These are phyloP conservation scores for Scomber colias DNA, from an alignment of 2,113 vertebrate genomes.

Conservation along the genomic window DNA sequence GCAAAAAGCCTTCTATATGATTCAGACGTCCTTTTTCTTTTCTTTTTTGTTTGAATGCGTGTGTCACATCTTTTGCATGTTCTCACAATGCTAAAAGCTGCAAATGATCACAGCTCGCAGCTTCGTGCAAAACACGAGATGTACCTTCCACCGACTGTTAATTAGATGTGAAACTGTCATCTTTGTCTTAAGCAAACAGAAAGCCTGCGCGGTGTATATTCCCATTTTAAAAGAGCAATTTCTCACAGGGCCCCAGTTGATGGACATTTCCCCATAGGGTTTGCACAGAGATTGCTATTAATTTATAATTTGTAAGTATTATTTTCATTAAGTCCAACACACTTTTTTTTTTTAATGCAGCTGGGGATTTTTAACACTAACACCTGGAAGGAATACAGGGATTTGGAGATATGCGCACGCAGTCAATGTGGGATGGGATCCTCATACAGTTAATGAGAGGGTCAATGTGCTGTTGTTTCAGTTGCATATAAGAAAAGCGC, in stretches of 20 bases:
- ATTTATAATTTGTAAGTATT: slow-evolving; percentile 77
- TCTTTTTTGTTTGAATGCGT: not conserved
- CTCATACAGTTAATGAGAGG: slow-evolving; percentile 63
- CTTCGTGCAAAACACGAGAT: not conserved
- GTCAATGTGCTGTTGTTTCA: slow-evolving; percentile 50
- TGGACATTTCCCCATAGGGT: slow-evolving; percentile 70
- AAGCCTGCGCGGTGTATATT: slow-evolving; percentile 36
- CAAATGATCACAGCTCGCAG: not conserved
- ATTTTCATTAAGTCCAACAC: slow-evolving; percentile 71
- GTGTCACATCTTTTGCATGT: not conserved
- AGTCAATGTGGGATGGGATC: slow-evolving; percentile 66
- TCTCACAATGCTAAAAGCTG: not conserved
- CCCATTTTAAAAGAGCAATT: slow-evolving; percentile 50
- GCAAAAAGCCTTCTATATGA: not conserved
- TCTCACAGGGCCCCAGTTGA: slow-evolving; percentile 63
- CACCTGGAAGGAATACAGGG: slow-evolving; percentile 68
- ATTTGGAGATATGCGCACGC: slow-evolving; percentile 45
- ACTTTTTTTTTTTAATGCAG: slow-evolving; percentile 52
- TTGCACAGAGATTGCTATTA: slow-evolving; percentile 71
- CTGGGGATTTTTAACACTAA: slow-evolving; percentile 53
- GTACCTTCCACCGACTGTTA: slow-evolving; percentile 8
- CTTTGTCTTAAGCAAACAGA: slow-evolving; percentile 66
- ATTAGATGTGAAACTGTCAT: slow-evolving; percentile 58
- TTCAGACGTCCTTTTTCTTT: not conserved
- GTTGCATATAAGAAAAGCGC: slow-evolving; percentile 41